phyloP scores from a whole-genome alignment of 2,113 vertebrate genomes.

The Callospermophilus lateralis region DNA sequence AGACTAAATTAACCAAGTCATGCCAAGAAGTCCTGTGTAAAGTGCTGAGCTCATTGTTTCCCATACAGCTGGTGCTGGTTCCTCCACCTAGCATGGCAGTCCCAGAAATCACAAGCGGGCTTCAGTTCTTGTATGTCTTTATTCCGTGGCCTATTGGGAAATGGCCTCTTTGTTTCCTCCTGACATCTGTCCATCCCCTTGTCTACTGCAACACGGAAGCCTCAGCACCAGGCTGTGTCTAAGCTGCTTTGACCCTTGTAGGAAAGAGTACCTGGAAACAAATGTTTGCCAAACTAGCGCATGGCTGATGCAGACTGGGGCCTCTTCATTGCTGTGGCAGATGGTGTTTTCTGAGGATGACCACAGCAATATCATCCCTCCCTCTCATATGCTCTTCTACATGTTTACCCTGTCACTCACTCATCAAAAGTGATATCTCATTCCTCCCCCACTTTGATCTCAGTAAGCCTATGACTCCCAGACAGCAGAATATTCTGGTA shows the following conservation, averaged over 20 bases:
- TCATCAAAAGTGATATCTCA: neutral
- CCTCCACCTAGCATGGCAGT: rapidly evolving
- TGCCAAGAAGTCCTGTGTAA: neutral
- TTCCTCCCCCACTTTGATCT: neutral
- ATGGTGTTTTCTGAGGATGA: neutral
- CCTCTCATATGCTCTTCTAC: neutral
- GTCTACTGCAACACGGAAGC: neutral
- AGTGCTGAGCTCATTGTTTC: neutral
- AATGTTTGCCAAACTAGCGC: neutral
- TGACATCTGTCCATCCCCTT: neutral
- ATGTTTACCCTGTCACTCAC: neutral
- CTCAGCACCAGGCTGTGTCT: neutral
- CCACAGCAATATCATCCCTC: neutral
- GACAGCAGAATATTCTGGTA: neutral
- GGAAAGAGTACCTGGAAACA: neutral
- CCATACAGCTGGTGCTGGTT: neutral
- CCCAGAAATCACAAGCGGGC: neutral
- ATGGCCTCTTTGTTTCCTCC: neutral
- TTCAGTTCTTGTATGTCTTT: neutral
- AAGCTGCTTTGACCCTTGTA: neutral
- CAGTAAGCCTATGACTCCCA: neutral
- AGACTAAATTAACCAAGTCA: conserved; percentile 6
- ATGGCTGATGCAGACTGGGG: too few relatives aligned
- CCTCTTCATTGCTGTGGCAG: neutral
- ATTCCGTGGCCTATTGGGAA: neutral